A percentile compares a stretch with the other conserved stretches of the same genome.
Evolutionary conservation across 2,113 vertebrate genomes (phyloP).

Genomic region (Menura novaehollandiae): DNA sequence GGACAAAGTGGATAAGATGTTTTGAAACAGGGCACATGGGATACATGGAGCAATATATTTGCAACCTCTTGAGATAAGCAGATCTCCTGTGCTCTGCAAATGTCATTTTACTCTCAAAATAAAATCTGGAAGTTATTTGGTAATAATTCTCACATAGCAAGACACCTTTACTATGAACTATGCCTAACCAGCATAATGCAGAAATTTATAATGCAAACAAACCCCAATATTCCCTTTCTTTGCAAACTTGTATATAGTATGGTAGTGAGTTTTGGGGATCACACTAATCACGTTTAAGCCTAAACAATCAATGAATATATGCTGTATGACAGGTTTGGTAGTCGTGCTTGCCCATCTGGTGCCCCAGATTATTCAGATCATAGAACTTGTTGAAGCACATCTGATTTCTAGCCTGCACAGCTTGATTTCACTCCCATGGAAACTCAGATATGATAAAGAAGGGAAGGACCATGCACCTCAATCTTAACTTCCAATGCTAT

Average conservation of each 20-base stretch:
- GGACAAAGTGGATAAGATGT: neutral
- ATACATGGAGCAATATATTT: neutral
- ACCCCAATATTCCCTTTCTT: neutral
- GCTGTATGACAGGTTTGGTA: neutral
- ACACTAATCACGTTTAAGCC: neutral
- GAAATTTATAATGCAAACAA: neutral
- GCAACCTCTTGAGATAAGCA: neutral
- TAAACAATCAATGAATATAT: neutral
- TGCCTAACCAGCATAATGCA: neutral
- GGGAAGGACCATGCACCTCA: neutral
- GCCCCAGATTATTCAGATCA: neutral
- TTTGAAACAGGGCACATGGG: neutral
- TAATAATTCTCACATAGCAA: neutral
- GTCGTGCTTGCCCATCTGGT: neutral
- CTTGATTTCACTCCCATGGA: neutral
- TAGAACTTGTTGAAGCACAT: neutral
- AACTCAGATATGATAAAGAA: neutral
- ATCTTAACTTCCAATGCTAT: neutral
- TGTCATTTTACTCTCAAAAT: neutral
- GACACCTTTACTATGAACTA: neutral
- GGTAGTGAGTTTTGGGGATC: neutral
- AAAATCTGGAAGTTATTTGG: neutral
- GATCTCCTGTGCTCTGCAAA: neutral
- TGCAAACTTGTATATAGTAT: neutral
- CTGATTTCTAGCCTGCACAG: neutral